These are phyloP conservation scores for Nezara viridula DNA, from an alignment of 2,888 invertebrate species.

Conservation along the genomic window DNA sequence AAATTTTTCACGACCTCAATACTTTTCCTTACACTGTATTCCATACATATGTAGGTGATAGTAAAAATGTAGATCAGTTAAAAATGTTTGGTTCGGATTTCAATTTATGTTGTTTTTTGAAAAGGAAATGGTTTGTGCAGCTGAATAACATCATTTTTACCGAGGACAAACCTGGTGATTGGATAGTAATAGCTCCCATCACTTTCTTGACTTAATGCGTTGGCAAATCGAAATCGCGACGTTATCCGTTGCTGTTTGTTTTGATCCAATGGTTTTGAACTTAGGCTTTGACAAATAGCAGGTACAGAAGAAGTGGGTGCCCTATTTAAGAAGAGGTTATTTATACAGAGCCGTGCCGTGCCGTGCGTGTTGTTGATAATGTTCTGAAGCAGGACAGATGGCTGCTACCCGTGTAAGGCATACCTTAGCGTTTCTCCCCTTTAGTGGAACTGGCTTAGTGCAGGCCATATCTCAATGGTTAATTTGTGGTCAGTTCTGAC, in stretches of 20 bases:
- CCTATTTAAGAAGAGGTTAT: slow-evolving; percentile 22
- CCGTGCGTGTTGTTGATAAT: slow-evolving; percentile 1
- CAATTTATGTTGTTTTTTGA: neutral
- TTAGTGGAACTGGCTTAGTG: neutral
- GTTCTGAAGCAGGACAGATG: neutral
- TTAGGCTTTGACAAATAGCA: neutral
- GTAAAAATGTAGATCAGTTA: no score
- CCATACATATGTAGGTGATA: no score
- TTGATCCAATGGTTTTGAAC: neutral
- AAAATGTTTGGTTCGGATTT: neutral
- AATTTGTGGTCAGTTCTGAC: neutral
- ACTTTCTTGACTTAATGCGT: neutral
- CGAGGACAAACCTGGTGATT: neutral
- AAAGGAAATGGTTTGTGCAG: neutral
- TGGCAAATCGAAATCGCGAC: neutral
- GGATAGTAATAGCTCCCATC: neutral
- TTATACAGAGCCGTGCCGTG: neutral
- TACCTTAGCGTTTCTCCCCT: neutral
- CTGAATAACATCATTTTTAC: neutral
- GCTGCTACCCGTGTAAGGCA: neutral
- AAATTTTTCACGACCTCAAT: no score
- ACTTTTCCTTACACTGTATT: no score
- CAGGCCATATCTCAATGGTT: neutral
- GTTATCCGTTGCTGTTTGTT: neutral
- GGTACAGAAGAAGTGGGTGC: neutral